phyloP scores from a whole-genome alignment of 2,797 vertebrate species.

The Megaceryle alcyon region DNA sequence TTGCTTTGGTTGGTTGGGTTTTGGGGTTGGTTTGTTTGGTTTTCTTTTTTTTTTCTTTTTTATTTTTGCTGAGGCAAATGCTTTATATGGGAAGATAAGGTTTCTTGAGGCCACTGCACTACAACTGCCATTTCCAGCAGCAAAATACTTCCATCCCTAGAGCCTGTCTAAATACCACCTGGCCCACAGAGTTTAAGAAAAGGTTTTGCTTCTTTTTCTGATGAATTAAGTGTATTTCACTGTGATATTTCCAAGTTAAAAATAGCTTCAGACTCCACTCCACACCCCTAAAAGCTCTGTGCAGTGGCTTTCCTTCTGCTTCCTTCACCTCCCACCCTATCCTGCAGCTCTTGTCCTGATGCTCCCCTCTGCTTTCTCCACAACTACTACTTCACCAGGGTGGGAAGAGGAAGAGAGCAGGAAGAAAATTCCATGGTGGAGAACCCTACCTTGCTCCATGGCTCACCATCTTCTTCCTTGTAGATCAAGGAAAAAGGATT shows the following conservation, averaged over 20 bases:
- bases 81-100: not conserved
- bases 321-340: not conserved
- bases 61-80: not conserved
- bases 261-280: not conserved
- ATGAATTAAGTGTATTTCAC: not conserved
- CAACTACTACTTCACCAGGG: not conserved
- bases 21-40: too few species aligned
- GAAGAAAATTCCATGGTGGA: not conserved
- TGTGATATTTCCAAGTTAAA: not conserved
- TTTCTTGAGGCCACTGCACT: not conserved
- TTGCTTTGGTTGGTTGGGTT: too few species aligned
- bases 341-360: not conserved
- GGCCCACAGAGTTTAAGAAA: not conserved
- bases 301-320: accelerated
- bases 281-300: not conserved
- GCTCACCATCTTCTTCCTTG: not conserved
- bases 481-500: not conserved
- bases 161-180: not conserved
- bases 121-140: not conserved
- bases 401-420: not conserved
- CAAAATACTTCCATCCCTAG: not conserved
- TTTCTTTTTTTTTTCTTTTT: not conserved
- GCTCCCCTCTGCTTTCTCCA: not conserved
- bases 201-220: not conserved
- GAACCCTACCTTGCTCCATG: not conserved